Evolutionary conservation across 2,113 vertebrate genomes (phyloP).

Genomic region (Odontophorus gujanensis): DNA sequence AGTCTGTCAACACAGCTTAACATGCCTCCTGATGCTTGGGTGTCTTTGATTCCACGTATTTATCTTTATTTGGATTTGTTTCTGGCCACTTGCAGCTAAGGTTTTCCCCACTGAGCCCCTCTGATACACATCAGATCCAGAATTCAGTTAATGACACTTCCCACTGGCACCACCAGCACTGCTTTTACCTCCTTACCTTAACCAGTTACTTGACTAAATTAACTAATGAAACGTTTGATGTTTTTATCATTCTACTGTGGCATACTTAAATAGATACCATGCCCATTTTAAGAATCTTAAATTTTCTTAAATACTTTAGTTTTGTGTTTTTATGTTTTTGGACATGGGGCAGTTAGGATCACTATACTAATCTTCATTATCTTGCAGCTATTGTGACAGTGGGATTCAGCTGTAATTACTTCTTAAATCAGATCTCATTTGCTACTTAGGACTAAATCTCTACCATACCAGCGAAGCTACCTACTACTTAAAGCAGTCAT

Average conservation of each 20-base stretch:
- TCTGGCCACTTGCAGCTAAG: neutral
- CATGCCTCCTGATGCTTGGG: neutral
- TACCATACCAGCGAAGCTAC: constrained; percentile 1
- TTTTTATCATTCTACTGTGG: neutral
- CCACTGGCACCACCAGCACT: neutral
- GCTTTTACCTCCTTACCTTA: neutral
- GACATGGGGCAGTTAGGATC: neutral
- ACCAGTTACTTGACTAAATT: neutral
- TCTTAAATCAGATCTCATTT: constrained; percentile 55
- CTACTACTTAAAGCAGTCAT: constrained; percentile 14
- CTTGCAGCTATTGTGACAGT: constrained; percentile 14
- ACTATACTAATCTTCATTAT: constrained; percentile 29
- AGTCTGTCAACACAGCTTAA: neutral
- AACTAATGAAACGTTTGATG: neutral
- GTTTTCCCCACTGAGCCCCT: neutral
- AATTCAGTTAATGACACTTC: neutral
- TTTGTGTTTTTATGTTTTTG: neutral
- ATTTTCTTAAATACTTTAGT: neutral
- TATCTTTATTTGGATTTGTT: neutral
- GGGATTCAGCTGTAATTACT: constrained; percentile 40
- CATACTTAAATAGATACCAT: neutral
- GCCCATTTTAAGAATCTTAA: neutral
- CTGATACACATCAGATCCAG: neutral
- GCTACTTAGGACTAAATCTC: constrained; percentile 42
- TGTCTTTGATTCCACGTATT: constrained; percentile 24